Base-by-base conservation (phyloP, 1,140 invertebrate species). In the Doryteuthis pealeii region DNA sequence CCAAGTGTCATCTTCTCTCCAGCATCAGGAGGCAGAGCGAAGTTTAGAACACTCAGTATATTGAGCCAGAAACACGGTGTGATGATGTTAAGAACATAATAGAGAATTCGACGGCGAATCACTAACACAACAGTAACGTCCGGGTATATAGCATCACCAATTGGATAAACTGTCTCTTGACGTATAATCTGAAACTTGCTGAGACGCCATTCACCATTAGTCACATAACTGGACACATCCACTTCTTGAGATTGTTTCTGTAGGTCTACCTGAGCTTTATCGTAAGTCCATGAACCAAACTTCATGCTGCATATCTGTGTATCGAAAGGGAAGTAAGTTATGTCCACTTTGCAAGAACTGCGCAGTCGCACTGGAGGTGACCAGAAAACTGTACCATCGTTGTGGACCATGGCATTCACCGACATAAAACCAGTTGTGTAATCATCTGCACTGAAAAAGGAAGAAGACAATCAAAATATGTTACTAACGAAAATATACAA, bases 311-410 rank as follows among this genome's bases (percentile, higher is more conserved):
- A 85, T 49, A 49, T 31, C 70, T 81, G 79, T 67, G 77, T 83
- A 71, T 88, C 87, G 68, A 88, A 88, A 0, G 87, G 87, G 72
- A 88, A 88, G 77, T 79, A 87, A 0, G 84, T 87, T 26, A 88
- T 86, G 89, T 98, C 94, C 80, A 98, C 97, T 90, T 98, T 95
- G 87, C 96, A 98, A 86, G 96, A 97, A 76, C 95, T 87, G 26
- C 81, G 78, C 3, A 85, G 75, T 70, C 81, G 75, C 10, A 77
- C 81, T 10, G 83, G 84, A 5, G 85, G 85, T 1, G 81, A 79
- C 84, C 84, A 86, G 70, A 80, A 80, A 18, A 86, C 79, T 5
- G 62, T 77, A 0, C 85, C 85, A 54, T 82, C 74, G 14, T 85
- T 77, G 6, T 84, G 79, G 5, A 91, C 86, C 89, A 90, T 90